phyloP scores from a whole-genome alignment of 2,113 vertebrate genomes.

The Prionailurus viverrinus region DNA sequence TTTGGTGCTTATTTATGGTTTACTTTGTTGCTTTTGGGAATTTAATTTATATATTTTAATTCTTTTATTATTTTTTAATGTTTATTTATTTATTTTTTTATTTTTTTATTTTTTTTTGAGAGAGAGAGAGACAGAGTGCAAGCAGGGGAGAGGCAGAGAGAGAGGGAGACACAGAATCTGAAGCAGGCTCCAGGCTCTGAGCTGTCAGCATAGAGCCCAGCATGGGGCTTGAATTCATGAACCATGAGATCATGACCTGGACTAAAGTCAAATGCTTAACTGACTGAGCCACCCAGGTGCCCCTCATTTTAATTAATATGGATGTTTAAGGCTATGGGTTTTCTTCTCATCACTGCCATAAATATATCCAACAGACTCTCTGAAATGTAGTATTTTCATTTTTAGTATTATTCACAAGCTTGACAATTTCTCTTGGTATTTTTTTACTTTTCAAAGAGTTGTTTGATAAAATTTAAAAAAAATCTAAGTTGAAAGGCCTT shows the following conservation, averaged over 20 bases:
- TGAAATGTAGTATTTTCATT: not conserved
- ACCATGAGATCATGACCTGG: too few species aligned
- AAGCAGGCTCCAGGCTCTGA: too few species aligned
- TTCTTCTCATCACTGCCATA: not conserved
- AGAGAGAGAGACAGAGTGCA: too few species aligned
- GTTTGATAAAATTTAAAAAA: not conserved
- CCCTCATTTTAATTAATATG: not conserved
- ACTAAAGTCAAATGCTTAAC: too few species aligned
- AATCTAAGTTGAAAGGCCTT: not conserved
- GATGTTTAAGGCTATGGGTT: not conserved
- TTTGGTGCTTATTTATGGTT: not conserved
- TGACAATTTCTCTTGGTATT: constrained; percentile 17
- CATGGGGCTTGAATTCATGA: too few species aligned
- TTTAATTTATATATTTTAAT: not conserved
- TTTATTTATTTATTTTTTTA: too few species aligned
- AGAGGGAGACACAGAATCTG: too few species aligned
- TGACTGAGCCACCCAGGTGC: too few species aligned
- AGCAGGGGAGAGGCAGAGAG: too few species aligned
- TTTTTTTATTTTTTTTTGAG: too few species aligned
- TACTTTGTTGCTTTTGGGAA: not conserved
- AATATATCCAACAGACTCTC: not conserved
- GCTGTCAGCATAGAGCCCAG: too few species aligned
- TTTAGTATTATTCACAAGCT: constrained; percentile 29
- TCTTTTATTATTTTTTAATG: not conserved
- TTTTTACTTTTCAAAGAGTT: not conserved